These are phyloP conservation scores for Myotis pilosus DNA, from an alignment of 2,797 vertebrate species.

Conservation along the genomic window DNA sequence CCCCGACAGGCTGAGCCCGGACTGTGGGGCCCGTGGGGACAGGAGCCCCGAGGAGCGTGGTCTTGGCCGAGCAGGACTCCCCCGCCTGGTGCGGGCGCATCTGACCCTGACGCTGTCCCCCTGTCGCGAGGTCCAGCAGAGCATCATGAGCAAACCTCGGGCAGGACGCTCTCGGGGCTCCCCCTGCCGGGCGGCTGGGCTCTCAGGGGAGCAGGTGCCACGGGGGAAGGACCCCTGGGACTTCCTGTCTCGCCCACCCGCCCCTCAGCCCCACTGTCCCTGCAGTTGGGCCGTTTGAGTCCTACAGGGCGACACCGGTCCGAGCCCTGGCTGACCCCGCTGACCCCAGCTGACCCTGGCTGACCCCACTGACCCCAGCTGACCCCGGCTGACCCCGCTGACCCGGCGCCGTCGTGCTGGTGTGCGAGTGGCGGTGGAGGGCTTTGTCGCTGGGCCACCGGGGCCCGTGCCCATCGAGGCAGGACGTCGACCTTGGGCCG, in stretches of 20 bases:
- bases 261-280: neutral
- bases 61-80: neutral
- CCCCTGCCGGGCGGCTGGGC: rapidly evolving
- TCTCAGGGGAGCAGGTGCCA: neutral
- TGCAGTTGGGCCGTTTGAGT: neutral
- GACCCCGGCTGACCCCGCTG: neutral
- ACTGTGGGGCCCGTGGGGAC: rapidly evolving
- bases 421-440: rapidly evolving
- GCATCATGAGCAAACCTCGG: rapidly evolving
- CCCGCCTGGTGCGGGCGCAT: rapidly evolving
- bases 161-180: neutral
- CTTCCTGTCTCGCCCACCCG: rapidly evolving
- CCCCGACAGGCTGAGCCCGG: neutral
- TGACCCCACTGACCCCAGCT: no score
- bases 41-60: rapidly evolving
- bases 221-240: neutral
- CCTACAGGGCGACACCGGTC: neutral
- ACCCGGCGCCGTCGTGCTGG: rapidly evolving
- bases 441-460: neutral
- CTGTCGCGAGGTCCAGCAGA: rapidly evolving
- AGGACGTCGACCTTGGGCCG: rapidly evolving
- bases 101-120: neutral
- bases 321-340: neutral
- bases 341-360: no score
- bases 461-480: rapidly evolving